These are phyloP conservation scores for Rotaria macrura DNA, from an alignment of 2,888 invertebrate genomes.

Conservation along the genomic window DNA sequence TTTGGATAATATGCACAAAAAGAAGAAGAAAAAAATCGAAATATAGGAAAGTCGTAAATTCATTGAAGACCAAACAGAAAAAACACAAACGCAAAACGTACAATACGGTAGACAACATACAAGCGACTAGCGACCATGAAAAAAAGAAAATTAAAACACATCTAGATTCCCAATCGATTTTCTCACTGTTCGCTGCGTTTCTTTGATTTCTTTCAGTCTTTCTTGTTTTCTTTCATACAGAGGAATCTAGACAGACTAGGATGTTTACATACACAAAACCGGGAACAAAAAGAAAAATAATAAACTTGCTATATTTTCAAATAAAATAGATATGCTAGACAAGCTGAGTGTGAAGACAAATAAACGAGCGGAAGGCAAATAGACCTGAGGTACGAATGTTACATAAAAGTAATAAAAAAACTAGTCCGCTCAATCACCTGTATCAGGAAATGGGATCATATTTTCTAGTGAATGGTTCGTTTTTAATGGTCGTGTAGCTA, in stretches of 20 bases:
- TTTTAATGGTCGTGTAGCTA: neutral
- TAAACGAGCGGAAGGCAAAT: neutral
- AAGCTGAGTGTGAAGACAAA: no score
- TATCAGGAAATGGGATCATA: conserved; percentile 13
- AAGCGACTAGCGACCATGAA: neutral
- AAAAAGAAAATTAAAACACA: neutral
- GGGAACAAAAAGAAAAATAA: neutral
- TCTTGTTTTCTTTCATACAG: neutral
- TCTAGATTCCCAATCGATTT: neutral
- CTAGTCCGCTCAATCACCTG: neutral
- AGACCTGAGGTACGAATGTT: neutral
- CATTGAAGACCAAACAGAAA: neutral
- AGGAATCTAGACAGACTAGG: neutral
- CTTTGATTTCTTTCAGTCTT: neutral
- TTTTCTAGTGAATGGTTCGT: neutral
- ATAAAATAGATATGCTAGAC: neutral
- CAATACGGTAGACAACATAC: neutral
- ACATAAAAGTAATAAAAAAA: neutral
- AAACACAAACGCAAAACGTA: neutral
- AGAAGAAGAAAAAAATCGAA: no score
- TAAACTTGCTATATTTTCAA: neutral
- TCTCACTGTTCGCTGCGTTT: neutral
- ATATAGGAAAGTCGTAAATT: neutral
- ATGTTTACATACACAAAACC: neutral
- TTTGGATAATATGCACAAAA: neutral